Conservation (phyloP, 1,140 invertebrate genomes). For the Macrocentrus cingulum region DNA sequence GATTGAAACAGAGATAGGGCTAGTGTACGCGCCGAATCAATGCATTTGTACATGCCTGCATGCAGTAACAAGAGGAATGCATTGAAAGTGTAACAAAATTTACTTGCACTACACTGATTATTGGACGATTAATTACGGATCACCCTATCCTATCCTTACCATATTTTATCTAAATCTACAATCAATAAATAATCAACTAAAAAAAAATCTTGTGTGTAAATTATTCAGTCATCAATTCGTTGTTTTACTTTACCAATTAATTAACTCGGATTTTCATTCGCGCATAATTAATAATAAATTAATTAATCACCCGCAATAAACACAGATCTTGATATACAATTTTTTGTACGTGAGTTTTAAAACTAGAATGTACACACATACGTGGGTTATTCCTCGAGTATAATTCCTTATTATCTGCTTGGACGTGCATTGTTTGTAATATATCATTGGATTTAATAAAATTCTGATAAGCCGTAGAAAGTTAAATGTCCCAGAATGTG, state of each 20-base stretch:
- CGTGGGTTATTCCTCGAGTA: not conserved
- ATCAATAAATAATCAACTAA: too few relatives aligned
- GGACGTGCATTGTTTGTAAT: conserved; percentile 31
- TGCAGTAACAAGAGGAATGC: conserved; percentile 5
- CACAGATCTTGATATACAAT: conserved; percentile 17
- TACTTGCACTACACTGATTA: not conserved
- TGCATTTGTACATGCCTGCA: conserved; percentile 13
- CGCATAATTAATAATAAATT: not conserved
- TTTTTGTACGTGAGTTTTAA: conserved; percentile 24
- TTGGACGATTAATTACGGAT: too few relatives aligned
- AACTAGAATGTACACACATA: conserved; percentile 11
- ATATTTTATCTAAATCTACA: too few relatives aligned
- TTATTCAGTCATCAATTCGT: not conserved
- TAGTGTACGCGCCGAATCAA: conserved; percentile 4
- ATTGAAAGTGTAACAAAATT: not conserved
- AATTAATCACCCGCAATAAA: not conserved
- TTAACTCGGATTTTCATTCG: not conserved
- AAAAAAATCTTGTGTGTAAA: not conserved
- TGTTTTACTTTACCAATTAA: not conserved
- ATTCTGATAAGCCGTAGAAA: conserved; percentile 1
- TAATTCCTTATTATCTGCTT: conserved; percentile 36
- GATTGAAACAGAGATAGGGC: conserved; percentile 6
- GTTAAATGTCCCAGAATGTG: not conserved
- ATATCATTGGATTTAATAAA: not conserved
- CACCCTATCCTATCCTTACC: too few relatives aligned